These are phyloP conservation scores for Cynodonichthys magdalenae DNA, from an alignment of 2,797 vertebrate species.

Conservation along the genomic window DNA sequence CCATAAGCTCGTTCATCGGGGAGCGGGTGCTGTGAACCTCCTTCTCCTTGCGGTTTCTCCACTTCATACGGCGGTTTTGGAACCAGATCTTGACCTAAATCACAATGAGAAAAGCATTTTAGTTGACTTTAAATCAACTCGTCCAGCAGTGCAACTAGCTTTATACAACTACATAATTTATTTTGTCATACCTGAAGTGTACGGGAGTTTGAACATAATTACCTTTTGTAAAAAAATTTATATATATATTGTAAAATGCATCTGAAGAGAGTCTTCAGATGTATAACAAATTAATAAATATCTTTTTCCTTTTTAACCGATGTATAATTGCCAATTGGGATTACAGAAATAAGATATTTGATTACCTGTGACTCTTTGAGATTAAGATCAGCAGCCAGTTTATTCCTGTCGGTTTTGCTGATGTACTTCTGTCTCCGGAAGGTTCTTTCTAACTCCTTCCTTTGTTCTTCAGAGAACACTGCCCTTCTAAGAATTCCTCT, in stretches of 20 bases:
- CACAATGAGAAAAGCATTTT: slow-evolving; percentile 1
- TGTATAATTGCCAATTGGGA: slow-evolving; percentile 1
- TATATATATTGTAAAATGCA: too few relatives aligned
- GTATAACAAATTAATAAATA: too few relatives aligned
- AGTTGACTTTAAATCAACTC: neutral
- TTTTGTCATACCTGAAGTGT: too few relatives aligned
- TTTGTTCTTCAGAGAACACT: slow-evolving; percentile 96
- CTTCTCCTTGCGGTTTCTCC: slow-evolving; percentile 97
- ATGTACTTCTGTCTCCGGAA: slow-evolving; percentile 98
- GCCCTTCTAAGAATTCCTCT: slow-evolving; percentile 94
- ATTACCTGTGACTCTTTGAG: slow-evolving; percentile 97
- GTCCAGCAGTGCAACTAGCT: too few relatives aligned
- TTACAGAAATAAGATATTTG: neutral
- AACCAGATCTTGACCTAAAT: slow-evolving; percentile 98
- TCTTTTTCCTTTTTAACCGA: neutral
- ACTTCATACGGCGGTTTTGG: slow-evolving; percentile 98
- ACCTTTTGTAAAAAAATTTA: too few relatives aligned
- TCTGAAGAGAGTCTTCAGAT: too few relatives aligned
- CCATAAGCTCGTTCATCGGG: slow-evolving; percentile 84
- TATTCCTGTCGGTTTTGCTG: slow-evolving; percentile 95
- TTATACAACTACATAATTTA: too few relatives aligned
- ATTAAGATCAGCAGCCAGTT: slow-evolving; percentile 89
- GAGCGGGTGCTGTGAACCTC: slow-evolving; percentile 87
- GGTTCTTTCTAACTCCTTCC: slow-evolving; percentile 94
- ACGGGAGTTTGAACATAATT: too few relatives aligned